Percentiles rank a stretch among this genome's conserved stretches.
These are phyloP conservation scores for Trissonchulus latispiculum DNA, from an alignment of 2,888 invertebrate species.

Conservation along the genomic window DNA sequence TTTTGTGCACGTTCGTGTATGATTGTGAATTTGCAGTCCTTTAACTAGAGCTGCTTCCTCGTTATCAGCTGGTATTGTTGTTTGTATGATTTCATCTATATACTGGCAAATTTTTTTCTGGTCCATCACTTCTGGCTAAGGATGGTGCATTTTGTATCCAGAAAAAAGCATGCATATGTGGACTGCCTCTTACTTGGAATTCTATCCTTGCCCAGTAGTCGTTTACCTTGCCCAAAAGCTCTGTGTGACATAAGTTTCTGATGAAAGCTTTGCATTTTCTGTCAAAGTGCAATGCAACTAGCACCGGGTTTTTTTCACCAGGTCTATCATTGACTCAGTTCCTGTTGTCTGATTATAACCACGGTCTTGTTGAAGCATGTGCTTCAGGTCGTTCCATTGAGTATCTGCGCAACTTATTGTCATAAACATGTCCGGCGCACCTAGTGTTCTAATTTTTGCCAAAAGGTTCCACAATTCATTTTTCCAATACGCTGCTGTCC, in stretches of 20 bases:
- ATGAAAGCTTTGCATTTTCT: neutral
- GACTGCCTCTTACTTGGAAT: neutral
- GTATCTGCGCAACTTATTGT: neutral
- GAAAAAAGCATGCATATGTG: neutral
- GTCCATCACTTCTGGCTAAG: neutral
- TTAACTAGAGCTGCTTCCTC: neutral
- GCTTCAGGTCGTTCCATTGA: neutral
- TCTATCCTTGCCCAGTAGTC: constrained; percentile 1
- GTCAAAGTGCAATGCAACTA: neutral
- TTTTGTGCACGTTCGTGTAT: neutral
- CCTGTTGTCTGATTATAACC: neutral
- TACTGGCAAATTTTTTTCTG: neutral
- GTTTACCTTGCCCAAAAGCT: neutral
- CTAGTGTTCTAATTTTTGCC: constrained; percentile 1
- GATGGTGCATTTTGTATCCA: neutral
- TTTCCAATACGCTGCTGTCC: neutral
- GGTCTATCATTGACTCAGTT: no score
- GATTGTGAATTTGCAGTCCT: neutral
- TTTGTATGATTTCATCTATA: neutral
- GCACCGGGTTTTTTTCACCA: neutral
- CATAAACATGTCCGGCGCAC: neutral
- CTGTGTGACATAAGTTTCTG: no score
- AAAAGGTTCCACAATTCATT: constrained; percentile 1
- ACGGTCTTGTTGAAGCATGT: neutral
- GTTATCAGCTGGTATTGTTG: neutral